Evolutionary conservation across 2,888 invertebrate genomes (phyloP), one percentile per base, ranked within the genome.

Genomic region (Chirona hameri): DNA sequence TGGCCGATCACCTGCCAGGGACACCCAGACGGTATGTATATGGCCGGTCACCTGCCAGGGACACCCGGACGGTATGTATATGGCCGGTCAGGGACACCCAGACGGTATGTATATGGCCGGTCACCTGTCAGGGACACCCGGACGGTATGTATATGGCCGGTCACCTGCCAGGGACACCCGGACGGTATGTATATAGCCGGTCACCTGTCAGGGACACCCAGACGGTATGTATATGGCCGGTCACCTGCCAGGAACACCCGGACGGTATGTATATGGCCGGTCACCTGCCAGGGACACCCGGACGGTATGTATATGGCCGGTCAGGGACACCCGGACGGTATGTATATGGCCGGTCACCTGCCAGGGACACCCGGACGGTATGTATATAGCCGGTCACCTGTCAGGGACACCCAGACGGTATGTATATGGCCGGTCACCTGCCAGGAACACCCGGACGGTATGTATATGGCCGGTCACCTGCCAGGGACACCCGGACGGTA

Each of bases 101-200:
- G 52, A 52, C 18, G 52, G 52, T 52, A 52, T 1, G 52, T 52
- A 52, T 18, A 39, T 39, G 39, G 39, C 39, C 39, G 39, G 4
- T 39, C n/a, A n/a, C n/a, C n/a, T 94, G 92, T 87, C 91, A 91
- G 86, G 94, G 94, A n/a, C 94, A 94, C 52, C 52, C 52, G 52
- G 52, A 52, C 18, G 52, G 52, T 52, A 52, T 1, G 52, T 52
- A 52, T 18, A 39, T 39, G 39, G 39, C 39, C 39, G 39, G 4
- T 39, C n/a, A n/a, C n/a, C n/a, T 94, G 92, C 87, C 91, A 91
- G 86, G 94, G 94, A n/a, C 94, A 94, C 52, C 52, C 52, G 52
- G 52, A 52, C 18, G 52, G 52, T 52, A 52, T 1, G 52, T 52
- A 52, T 18, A 39, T 39, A 7, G 39, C 39, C 39, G 39, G 4